These are phyloP conservation scores for Cyprichromis sp. DNA, from an alignment of 2,113 vertebrate genomes.

Conservation along the genomic window DNA sequence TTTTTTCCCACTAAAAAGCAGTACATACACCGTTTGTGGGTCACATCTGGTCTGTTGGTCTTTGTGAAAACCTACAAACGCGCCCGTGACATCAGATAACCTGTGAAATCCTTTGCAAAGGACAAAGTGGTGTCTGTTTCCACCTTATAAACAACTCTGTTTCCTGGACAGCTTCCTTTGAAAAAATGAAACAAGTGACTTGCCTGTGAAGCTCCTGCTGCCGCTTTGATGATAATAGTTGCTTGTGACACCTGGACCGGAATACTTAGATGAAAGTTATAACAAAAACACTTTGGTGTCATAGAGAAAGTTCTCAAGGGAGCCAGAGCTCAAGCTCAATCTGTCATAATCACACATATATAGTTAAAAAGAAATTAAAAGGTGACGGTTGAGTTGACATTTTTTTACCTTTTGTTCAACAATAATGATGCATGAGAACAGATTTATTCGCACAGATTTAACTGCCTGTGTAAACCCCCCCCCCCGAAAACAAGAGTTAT, in stretches of 20 bases:
- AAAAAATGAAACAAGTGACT: neutral
- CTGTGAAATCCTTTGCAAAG: neutral
- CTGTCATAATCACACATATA: neutral
- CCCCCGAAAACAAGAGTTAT: neutral
- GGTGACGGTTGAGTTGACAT: neutral
- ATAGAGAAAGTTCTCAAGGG: neutral
- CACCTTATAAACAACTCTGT: neutral
- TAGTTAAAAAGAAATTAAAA: neutral
- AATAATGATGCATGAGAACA: neutral
- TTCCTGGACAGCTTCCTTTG: neutral
- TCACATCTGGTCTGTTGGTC: neutral
- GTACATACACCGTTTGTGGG: neutral
- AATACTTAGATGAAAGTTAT: constrained; percentile 5
- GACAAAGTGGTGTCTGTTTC: neutral
- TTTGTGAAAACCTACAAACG: neutral
- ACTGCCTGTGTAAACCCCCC: neutral
- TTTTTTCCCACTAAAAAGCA: neutral
- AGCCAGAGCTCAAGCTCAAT: neutral
- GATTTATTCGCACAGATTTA: neutral
- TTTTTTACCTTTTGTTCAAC: neutral
- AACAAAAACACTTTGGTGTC: constrained; percentile 11
- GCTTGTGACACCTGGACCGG: neutral
- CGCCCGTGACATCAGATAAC: neutral
- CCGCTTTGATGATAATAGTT: constrained; percentile 20
- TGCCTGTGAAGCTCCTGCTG: neutral